These are phyloP conservation scores for Trypoxylus dichotomus DNA, from an alignment of 1,140 invertebrate species.

Conservation along the genomic window DNA sequence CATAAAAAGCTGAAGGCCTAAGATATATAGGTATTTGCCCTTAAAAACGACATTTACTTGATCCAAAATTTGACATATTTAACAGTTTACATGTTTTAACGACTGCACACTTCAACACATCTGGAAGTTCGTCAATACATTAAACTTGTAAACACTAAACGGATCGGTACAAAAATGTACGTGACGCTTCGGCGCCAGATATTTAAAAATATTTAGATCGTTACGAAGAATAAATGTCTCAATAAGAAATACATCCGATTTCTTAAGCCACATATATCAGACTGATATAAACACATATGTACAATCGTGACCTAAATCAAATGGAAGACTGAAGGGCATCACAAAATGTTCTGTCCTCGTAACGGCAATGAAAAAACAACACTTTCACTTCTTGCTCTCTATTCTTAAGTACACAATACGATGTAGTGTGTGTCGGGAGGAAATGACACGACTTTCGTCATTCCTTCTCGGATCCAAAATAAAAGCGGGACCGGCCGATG, in stretches of 20 bases:
- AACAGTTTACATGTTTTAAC: no score
- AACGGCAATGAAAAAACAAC: not conserved
- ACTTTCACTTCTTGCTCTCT: not conserved
- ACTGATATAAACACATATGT: not conserved
- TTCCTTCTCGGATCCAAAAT: not conserved
- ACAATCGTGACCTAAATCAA: not conserved
- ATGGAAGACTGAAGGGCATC: not conserved
- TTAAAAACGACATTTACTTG: no score
- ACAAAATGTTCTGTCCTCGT: not conserved
- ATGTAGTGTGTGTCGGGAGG: not conserved
- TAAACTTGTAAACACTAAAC: no score
- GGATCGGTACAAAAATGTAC: no score
- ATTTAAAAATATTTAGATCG: not conserved
- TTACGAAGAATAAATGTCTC: not conserved
- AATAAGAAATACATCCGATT: not conserved
- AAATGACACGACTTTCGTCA: not conserved
- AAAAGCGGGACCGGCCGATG: not conserved
- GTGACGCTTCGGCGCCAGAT: not conserved
- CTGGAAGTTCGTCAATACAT: no score
- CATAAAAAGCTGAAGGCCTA: no score
- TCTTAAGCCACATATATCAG: not conserved
- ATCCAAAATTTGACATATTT: no score
- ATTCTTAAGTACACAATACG: not conserved
- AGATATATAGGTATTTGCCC: no score
- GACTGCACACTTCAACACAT: no score